Evolutionary conservation across 2,113 vertebrate genomes (phyloP).

Genomic region (Neofelis nebulosa): DNA sequence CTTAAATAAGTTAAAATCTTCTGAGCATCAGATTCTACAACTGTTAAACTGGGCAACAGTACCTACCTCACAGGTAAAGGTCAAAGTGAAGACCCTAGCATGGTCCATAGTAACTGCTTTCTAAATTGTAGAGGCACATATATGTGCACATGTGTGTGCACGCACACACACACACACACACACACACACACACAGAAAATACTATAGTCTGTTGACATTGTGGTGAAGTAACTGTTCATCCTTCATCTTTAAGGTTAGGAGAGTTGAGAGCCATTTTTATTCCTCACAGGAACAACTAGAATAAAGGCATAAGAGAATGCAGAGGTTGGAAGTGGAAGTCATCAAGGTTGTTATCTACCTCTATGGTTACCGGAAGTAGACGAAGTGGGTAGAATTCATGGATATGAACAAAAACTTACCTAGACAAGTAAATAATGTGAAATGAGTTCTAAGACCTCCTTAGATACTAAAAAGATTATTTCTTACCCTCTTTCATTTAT

Average conservation of each 20-base stretch:
- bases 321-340: background rate
- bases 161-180: no score
- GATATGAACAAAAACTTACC: background rate
- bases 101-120: background rate
- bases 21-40: background rate
- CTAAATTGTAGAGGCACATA: background rate
- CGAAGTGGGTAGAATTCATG: background rate
- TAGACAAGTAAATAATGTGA: background rate
- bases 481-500: background rate
- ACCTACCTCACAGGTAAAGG: background rate
- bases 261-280: background rate
- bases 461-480: background rate
- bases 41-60: background rate
- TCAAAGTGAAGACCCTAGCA: background rate
- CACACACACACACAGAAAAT: background rate
- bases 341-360: background rate
- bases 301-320: background rate
- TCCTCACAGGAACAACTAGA: background rate
- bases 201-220: background rate
- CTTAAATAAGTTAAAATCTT: background rate
- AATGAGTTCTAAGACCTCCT: background rate
- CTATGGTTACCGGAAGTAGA: background rate
- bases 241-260: background rate
- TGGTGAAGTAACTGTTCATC: background rate
- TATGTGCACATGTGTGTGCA: rapidly evolving